Evolutionary conservation across 2,797 vertebrate genomes (phyloP).

Genomic region (Cyprinella venusta): DNA sequence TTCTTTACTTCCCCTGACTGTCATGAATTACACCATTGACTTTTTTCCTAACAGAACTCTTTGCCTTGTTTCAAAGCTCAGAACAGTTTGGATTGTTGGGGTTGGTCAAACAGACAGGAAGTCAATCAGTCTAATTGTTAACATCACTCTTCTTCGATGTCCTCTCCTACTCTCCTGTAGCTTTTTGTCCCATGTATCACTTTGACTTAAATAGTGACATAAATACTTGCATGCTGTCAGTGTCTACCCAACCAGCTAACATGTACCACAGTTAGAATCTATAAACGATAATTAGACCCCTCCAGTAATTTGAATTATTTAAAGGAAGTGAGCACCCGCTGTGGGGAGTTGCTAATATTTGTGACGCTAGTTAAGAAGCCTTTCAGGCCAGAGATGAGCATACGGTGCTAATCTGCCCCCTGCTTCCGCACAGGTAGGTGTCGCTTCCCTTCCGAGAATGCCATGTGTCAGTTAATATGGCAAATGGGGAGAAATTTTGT

Average conservation of each 20-base stretch:
- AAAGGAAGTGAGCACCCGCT: neutral
- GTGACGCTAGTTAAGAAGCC: constrained; percentile 37
- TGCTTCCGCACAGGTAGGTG: constrained; percentile 31
- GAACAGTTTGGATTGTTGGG: constrained; percentile 16
- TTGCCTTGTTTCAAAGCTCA: constrained; percentile 13
- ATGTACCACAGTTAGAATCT: constrained; percentile 6
- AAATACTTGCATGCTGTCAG: constrained; percentile 5
- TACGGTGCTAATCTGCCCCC: constrained; percentile 42
- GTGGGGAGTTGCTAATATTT: constrained; percentile 10
- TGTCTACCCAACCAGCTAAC: constrained; percentile 1
- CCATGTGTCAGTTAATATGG: constrained; percentile 12
- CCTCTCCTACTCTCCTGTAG: neutral
- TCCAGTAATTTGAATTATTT: constrained; percentile 21
- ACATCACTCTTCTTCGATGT: constrained; percentile 31
- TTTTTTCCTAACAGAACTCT: constrained; percentile 15
- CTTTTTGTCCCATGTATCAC: neutral
- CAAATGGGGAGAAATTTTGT: neutral
- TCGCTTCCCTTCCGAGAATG: constrained; percentile 12
- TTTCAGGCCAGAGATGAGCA: constrained; percentile 31
- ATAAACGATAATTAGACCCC: constrained; percentile 38
- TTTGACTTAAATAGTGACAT: constrained; percentile 12
- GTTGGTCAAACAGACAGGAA: constrained; percentile 45
- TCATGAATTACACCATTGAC: constrained; percentile 10
- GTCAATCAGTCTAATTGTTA: constrained; percentile 49
- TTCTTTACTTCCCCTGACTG: neutral